A percentile compares a stretch with the other conserved stretches of the same genome.
These are phyloP conservation scores for Chaetorhynchus papuensis DNA, from an alignment of 2,113 vertebrate genomes.

Conservation along the genomic window DNA sequence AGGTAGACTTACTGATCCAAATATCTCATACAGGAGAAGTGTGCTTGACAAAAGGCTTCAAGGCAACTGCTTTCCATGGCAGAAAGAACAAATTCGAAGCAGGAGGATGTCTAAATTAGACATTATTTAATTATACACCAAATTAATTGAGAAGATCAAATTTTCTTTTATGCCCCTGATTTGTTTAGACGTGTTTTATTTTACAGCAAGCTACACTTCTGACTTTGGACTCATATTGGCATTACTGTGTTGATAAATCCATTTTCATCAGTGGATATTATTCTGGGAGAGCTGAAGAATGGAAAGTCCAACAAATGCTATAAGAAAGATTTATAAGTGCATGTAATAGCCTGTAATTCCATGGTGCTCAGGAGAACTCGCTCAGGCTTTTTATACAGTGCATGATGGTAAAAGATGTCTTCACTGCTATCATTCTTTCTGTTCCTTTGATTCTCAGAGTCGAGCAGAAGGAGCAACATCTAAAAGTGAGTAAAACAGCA, in stretches of 20 bases:
- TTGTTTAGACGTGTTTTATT: neutral
- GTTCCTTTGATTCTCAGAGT: conserved; percentile 14
- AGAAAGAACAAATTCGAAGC: neutral
- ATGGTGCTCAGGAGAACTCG: neutral
- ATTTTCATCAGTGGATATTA: neutral
- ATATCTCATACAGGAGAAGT: neutral
- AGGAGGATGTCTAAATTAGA: neutral
- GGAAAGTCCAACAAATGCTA: neutral
- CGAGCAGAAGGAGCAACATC: neutral
- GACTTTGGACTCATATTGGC: neutral
- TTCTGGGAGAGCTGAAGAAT: neutral
- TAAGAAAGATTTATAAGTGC: neutral
- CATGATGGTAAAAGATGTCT: neutral
- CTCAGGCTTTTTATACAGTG: neutral
- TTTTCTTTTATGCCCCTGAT: neutral
- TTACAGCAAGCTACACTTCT: neutral
- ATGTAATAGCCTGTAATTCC: neutral
- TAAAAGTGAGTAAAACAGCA: neutral
- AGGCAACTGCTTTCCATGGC: neutral
- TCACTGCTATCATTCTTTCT: neutral
- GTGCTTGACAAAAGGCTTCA: neutral
- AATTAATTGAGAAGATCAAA: neutral
- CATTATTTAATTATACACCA: neutral
- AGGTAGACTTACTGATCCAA: neutral
- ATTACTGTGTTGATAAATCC: neutral